Conservation (phyloP, 1,140 invertebrate species). For the Trichonephila clavata region DNA sequence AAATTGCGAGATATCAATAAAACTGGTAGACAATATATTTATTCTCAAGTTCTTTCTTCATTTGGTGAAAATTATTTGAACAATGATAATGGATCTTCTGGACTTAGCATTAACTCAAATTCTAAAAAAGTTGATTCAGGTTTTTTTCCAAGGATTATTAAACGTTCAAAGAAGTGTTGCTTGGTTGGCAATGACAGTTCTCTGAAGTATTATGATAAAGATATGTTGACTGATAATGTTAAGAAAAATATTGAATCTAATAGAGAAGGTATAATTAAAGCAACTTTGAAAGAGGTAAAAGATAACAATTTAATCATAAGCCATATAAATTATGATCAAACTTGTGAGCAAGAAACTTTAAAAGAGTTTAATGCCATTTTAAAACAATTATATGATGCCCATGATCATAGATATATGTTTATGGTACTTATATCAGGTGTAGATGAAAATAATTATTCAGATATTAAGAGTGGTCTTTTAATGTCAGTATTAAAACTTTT, state of each 20-base stretch:
- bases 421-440: slow-evolving; percentile 18
- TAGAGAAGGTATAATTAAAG: slow-evolving; percentile 73
- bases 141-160: slow-evolving; percentile 11
- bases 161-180: slow-evolving; percentile 47
- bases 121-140: neutral
- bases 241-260: neutral
- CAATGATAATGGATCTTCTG: neutral
- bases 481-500: slow-evolving; percentile 27
- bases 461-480: slow-evolving; percentile 32
- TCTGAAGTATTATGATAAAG: slow-evolving; percentile 59
- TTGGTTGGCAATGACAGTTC: slow-evolving; percentile 67
- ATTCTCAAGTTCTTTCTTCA: neutral
- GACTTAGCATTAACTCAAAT: neutral
- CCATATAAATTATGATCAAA: slow-evolving; percentile 74
- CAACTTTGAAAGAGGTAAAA: slow-evolving; percentile 66
- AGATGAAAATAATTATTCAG: neutral
- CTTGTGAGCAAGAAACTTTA: neutral
- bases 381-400: slow-evolving; percentile 2
- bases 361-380: slow-evolving; percentile 48
- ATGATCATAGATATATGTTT: slow-evolving; percentile 45
- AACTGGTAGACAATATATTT: slow-evolving; percentile 77
- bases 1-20: slow-evolving; percentile 88
- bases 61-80: neutral
- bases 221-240: slow-evolving; percentile 25
- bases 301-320: slow-evolving; percentile 77